Evolutionary conservation across 2,888 invertebrate species (phyloP).

Genomic region (Chelonus formosanus): DNA sequence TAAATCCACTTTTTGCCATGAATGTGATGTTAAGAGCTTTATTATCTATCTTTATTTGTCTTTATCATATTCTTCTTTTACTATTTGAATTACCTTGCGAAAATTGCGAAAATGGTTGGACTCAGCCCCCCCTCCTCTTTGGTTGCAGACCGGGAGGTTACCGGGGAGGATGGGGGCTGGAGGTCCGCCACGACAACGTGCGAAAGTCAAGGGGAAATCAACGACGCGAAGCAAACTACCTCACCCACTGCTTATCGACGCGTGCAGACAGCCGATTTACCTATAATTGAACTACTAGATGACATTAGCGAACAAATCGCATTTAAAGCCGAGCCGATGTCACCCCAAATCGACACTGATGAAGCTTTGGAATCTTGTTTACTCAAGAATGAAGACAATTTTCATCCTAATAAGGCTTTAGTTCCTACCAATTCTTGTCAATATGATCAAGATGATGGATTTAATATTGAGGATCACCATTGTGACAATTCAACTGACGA

Average conservation of each 20-base stretch:
- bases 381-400: slow-evolving; percentile 42
- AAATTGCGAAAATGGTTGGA: slow-evolving; percentile 51
- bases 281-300: slow-evolving; percentile 59
- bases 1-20: background rate
- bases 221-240: slow-evolving; percentile 13
- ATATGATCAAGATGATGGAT: slow-evolving; percentile 6
- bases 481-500: slow-evolving; percentile 3
- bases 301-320: slow-evolving; percentile 58
- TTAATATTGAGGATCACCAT: background rate
- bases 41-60: too few relatives aligned
- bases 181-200: slow-evolving; percentile 54
- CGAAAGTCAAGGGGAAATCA: slow-evolving; percentile 47
- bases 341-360: slow-evolving; percentile 51
- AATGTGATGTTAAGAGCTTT: too few relatives aligned
- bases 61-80: too few relatives aligned
- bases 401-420: background rate
- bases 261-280: slow-evolving; percentile 43
- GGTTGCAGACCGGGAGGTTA: slow-evolving; percentile 66
- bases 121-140: slow-evolving; percentile 64
- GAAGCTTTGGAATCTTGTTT: slow-evolving; percentile 54
- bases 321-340: slow-evolving; percentile 58
- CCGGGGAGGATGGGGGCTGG: slow-evolving; percentile 65
- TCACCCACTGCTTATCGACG: slow-evolving; percentile 38
- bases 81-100: slow-evolving; percentile 8
- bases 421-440: background rate